Evolutionary conservation across 2,797 vertebrate species (phyloP).

Genomic region (Phrynocephalus forsythii): DNA sequence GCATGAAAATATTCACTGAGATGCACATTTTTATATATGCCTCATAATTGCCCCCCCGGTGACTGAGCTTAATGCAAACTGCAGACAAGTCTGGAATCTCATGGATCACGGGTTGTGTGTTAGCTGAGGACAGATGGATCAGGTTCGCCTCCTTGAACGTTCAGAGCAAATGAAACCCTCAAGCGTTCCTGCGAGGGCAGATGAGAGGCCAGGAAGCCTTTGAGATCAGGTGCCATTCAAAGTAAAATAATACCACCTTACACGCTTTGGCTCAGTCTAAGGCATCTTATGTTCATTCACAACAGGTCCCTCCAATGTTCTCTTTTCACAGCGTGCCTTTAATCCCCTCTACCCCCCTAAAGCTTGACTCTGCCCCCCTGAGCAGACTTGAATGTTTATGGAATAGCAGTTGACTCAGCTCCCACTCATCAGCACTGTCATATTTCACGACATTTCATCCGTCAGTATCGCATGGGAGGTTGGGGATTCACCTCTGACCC

Average conservation of each 20-base stretch:
- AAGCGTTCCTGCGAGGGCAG: too few species aligned
- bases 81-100: too few species aligned
- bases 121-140: too few species aligned
- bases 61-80: too few species aligned
- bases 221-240: neutral
- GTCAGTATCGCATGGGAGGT: slow-evolving; percentile 45
- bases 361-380: slow-evolving; percentile 32
- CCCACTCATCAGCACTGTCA: slow-evolving; percentile 38
- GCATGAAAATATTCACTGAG: neutral
- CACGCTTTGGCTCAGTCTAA: neutral
- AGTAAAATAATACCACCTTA: neutral
- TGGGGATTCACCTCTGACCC: slow-evolving; percentile 65
- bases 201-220: too few species aligned
- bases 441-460: slow-evolving; percentile 68
- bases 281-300: neutral
- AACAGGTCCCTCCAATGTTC: slow-evolving; percentile 1
- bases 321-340: slow-evolving; percentile 35
- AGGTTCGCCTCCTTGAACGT: too few species aligned
- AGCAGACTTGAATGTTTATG: slow-evolving; percentile 45
- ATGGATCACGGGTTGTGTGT: too few species aligned
- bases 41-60: neutral
- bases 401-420: slow-evolving; percentile 23
- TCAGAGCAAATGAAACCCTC: too few species aligned
- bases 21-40: neutral
- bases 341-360: slow-evolving; percentile 28